phyloP scores from a whole-genome alignment of 2,797 vertebrate genomes.

The Muscicapa striata region DNA sequence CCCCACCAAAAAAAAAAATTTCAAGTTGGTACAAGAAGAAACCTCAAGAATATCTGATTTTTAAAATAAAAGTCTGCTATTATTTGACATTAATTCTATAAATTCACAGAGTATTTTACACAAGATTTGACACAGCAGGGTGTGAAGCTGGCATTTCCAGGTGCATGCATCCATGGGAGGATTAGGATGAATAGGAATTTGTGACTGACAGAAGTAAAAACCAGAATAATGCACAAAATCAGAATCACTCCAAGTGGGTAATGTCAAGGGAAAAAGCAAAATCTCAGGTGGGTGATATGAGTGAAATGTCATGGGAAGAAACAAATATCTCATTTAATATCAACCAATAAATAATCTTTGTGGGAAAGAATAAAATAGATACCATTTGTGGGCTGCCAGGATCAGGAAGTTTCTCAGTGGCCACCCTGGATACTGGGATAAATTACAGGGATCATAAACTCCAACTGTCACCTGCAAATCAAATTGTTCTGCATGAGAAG shows the following conservation, averaged over 20 bases:
- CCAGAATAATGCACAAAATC: background rate
- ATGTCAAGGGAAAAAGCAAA: background rate
- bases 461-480: constrained; percentile 88
- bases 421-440: constrained; percentile 95
- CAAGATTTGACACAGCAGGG: background rate
- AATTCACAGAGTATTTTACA: background rate
- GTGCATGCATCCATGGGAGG: background rate
- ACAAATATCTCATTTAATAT: background rate
- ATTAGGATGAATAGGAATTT: background rate
- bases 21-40: background rate
- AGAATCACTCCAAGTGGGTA: background rate
- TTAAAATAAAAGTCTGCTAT: background rate
- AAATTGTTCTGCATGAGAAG: background rate
- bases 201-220: background rate
- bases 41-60: background rate
- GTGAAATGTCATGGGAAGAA: background rate
- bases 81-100: background rate
- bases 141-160: background rate
- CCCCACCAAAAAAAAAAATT: background rate
- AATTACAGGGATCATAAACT: constrained; percentile 94
- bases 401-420: constrained; percentile 93
- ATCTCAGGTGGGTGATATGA: background rate
- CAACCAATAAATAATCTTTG: background rate
- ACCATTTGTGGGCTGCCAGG: constrained; percentile 90
- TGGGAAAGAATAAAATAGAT: constrained; percentile 41